A percentile compares a stretch with the other conserved stretches of the same genome.
These are phyloP conservation scores for Pseudomyrmex dendroicus DNA, from an alignment of 1,140 invertebrate species.

Conservation along the genomic window DNA sequence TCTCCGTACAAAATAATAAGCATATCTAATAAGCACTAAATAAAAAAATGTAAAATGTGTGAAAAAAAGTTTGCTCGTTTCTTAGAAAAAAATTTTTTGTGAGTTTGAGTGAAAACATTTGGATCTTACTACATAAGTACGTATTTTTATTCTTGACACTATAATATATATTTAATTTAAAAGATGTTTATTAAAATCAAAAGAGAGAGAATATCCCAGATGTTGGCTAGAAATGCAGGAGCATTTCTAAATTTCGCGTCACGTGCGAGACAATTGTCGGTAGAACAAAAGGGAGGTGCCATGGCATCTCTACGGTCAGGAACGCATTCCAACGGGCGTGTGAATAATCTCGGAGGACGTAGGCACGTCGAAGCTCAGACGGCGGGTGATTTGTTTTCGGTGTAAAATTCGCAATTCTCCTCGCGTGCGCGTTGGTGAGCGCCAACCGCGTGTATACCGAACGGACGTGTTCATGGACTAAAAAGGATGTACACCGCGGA, in stretches of 20 bases:
- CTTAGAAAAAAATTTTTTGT: no score
- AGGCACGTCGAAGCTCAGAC: constrained; percentile 12
- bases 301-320: constrained; percentile 32
- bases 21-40: no score
- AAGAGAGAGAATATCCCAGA: background rate
- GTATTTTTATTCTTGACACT: no score
- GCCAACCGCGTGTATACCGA: constrained; percentile 6
- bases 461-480: constrained; percentile 21
- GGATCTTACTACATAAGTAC: no score
- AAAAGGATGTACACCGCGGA: constrained; percentile 29
- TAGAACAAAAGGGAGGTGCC: constrained; percentile 46
- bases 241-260: constrained; percentile 39
- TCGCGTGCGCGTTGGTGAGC: constrained; percentile 52
- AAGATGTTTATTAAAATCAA: no score
- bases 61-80: no score
- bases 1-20: background rate
- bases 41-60: no score
- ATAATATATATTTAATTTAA: no score
- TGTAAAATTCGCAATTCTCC: constrained; percentile 60
- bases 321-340: constrained; percentile 30
- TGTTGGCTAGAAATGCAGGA: no score
- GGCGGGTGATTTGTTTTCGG: constrained; percentile 63
- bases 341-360: constrained; percentile 56
- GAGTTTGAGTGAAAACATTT: no score
- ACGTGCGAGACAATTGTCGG: constrained; percentile 46